Conservation (phyloP, 2,113 vertebrate genomes). For the Indri indri region DNA sequence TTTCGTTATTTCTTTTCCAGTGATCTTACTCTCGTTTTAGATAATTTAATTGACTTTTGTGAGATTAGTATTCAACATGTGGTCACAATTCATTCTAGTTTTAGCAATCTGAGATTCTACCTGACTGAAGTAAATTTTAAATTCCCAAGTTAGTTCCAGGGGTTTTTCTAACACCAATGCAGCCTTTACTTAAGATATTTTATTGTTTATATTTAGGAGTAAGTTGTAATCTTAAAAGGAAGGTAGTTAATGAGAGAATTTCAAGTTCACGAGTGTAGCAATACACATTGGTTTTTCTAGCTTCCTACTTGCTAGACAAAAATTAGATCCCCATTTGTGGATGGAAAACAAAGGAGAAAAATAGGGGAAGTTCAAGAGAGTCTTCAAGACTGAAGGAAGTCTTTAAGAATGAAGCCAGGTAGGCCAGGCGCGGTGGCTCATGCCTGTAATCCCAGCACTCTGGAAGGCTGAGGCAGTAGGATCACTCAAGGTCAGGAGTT, state of each 20-base stretch:
- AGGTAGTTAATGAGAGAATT: not conserved
- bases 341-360: not conserved
- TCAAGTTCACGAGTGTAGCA: not conserved
- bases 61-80: not conserved
- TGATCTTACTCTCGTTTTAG: not conserved
- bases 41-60: conserved; percentile 11
- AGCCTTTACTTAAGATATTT: not conserved
- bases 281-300: not conserved
- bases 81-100: not conserved
- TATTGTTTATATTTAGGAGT: not conserved
- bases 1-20: not conserved
- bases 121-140: conserved; percentile 36
- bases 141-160: conserved; percentile 14
- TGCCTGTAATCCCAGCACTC: too few relatives aligned
- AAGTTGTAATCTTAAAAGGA: conserved; percentile 8
- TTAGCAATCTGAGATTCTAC: not conserved
- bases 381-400: not conserved
- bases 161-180: not conserved
- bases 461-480: too few relatives aligned
- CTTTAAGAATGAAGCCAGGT: not conserved
- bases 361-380: not conserved
- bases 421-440: not conserved
- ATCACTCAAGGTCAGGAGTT: too few relatives aligned
- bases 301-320: not conserved
- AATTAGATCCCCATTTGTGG: not conserved